These are phyloP conservation scores for Pristionchus arcanus DNA, from an alignment of 2,888 invertebrate species.

Conservation along the genomic window DNA sequence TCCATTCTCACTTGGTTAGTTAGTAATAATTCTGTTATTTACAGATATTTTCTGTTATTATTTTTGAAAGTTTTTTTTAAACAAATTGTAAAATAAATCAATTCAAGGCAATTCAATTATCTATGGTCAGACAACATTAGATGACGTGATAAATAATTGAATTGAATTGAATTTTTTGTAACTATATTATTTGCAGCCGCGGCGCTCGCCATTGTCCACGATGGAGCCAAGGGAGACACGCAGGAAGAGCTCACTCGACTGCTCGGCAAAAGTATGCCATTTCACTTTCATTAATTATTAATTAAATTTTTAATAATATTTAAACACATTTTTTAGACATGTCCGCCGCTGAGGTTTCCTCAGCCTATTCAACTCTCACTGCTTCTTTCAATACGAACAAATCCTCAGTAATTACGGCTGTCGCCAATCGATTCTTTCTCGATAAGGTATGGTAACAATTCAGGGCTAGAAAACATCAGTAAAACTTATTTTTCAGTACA, in stretches of 20 bases:
- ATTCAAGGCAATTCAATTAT: no score
- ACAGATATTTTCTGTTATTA: no score
- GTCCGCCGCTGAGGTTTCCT: background rate
- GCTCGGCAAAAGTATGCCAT: background rate
- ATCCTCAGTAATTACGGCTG: background rate
- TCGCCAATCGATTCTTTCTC: background rate
- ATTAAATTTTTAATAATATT: no score
- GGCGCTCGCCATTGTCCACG: slow-evolving; percentile 35
- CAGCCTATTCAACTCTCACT: background rate
- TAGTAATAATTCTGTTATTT: no score
- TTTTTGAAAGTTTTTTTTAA: no score
- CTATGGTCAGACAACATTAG: no score
- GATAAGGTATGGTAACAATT: background rate
- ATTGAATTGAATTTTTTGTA: no score
- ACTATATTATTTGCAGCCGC: background rate
- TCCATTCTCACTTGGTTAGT: background rate
- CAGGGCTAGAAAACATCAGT: background rate
- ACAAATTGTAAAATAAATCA: no score
- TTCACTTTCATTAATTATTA: no score
- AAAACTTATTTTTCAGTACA: background rate
- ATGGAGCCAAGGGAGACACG: slow-evolving; percentile 17
- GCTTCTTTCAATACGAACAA: background rate
- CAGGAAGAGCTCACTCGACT: slow-evolving; percentile 5
- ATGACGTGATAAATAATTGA: no score
- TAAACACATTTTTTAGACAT: background rate